Evolutionary conservation across 2,113 vertebrate genomes (phyloP).

Genomic region (Crotophaga sulcirostris): DNA sequence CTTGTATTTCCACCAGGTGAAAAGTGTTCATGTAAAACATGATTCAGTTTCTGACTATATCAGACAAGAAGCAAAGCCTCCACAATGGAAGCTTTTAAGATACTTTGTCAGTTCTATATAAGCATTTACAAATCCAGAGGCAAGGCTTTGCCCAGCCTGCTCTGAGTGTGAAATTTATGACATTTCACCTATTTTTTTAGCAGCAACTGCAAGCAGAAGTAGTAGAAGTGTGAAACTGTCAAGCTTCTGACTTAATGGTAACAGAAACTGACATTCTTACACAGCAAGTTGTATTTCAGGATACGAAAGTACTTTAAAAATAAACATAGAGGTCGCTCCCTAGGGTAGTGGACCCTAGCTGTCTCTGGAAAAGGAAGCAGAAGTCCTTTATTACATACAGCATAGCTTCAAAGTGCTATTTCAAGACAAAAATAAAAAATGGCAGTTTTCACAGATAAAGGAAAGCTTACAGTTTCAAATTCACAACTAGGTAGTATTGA

Average conservation of each 20-base stretch:
- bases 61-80: neutral
- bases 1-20: neutral
- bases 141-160: neutral
- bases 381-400: neutral
- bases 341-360: neutral
- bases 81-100: neutral
- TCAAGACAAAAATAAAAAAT: conserved; percentile 27
- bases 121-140: neutral
- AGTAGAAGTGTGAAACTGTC: neutral
- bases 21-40: neutral
- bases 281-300: neutral
- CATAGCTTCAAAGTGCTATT: neutral
- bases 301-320: conserved; percentile 14
- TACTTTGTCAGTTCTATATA: neutral
- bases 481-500: neutral
- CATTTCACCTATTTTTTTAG: neutral
- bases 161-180: neutral
- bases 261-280: neutral
- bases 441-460: neutral
- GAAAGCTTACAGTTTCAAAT: neutral
- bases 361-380: neutral
- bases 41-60: neutral
- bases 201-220: neutral
- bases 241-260: neutral
- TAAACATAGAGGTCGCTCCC: neutral